Conservation (phyloP, 2,113 vertebrate species). For the Bubo blakistoni region DNA sequence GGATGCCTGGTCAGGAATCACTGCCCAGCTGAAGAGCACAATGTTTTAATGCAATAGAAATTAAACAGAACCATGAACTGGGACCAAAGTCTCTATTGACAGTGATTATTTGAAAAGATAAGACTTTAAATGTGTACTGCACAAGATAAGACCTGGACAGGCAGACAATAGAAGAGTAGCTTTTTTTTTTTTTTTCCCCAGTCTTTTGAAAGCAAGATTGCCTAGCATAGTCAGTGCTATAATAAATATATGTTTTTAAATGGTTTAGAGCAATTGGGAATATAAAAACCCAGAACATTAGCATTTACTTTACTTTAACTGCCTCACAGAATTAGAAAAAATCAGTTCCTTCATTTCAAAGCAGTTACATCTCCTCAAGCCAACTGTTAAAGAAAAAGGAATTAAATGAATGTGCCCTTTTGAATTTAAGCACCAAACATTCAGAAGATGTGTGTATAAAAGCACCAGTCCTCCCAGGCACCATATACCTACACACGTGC, state of each 20-base stretch:
- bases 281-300: not conserved
- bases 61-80: not conserved
- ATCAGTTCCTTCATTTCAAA: not conserved
- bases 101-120: slow-evolving; percentile 16
- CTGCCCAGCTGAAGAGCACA: not conserved
- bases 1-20: not conserved
- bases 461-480: not conserved
- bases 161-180: not conserved
- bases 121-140: slow-evolving; percentile 1
- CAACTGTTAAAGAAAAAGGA: not conserved
- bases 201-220: not conserved
- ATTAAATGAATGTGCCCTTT: not conserved
- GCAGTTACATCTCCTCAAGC: not conserved
- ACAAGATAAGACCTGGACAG: not conserved
- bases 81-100: slow-evolving; percentile 35
- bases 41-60: not conserved
- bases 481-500: not conserved
- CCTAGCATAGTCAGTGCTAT: not conserved
- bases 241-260: not conserved
- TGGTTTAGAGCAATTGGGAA: not conserved
- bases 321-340: not conserved
- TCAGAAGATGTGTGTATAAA: not conserved
- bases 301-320: not conserved
- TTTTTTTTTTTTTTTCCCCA: not conserved
- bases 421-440: not conserved